phyloP scores from a whole-genome alignment of 2,113 vertebrate species.

The Oplegnathus fasciatus region DNA sequence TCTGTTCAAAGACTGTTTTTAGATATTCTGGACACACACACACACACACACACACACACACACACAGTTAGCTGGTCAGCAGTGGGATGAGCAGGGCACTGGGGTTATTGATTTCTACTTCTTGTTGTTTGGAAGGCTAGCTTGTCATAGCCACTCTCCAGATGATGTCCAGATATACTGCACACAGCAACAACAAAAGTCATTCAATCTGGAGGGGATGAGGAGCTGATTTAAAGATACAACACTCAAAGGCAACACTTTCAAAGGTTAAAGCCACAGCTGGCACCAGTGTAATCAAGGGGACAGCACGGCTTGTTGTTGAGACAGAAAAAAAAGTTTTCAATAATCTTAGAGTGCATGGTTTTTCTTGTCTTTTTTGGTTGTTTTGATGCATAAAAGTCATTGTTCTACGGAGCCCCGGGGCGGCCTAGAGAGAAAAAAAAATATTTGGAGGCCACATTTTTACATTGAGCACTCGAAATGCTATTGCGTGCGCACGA shows the following conservation, averaged over 20 bases:
- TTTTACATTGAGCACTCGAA: no score
- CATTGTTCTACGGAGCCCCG: not conserved
- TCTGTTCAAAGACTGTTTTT: conserved; percentile 35
- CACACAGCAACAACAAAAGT: conserved; percentile 36
- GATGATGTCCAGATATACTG: conserved; percentile 49
- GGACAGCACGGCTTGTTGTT: not conserved
- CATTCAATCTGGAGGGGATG: conserved; percentile 42
- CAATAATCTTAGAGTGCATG: not conserved
- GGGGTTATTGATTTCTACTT: conserved; percentile 65
- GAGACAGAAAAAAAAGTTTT: not conserved
- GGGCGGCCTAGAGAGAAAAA: no score
- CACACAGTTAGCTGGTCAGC: conserved; percentile 13
- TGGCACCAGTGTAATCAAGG: not conserved
- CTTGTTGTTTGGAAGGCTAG: conserved; percentile 61
- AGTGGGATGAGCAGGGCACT: conserved; percentile 44
- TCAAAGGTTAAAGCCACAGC: conserved; percentile 22
- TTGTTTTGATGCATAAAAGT: not conserved
- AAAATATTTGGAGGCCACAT: no score
- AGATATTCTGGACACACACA: conserved; percentile 17
- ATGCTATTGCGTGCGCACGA: no score
- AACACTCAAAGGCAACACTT: conserved; percentile 13
- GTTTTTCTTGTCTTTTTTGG: not conserved
- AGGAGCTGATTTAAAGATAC: conserved; percentile 34
- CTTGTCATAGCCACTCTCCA: conserved; percentile 58
- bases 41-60: conserved; percentile 32